phyloP scores from a whole-genome alignment of 1,140 invertebrate genomes.

The Lutraria rhynchaena region DNA sequence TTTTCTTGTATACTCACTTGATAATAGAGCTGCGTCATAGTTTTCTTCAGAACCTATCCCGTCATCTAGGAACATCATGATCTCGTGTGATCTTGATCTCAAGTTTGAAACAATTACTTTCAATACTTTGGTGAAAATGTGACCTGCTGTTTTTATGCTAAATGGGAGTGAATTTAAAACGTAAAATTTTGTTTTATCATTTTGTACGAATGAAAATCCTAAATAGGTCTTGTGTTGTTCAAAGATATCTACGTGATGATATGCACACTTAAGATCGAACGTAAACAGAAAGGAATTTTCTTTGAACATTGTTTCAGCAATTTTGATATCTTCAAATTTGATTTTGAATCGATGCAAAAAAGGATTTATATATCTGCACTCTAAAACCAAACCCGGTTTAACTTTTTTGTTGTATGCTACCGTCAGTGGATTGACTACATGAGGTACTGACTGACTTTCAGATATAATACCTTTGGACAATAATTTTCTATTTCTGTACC shows the following conservation, averaged over 20 bases:
- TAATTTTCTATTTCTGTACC: not conserved
- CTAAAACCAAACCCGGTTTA: constrained; percentile 33
- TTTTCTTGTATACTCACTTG: constrained; percentile 3
- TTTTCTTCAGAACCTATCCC: constrained; percentile 44
- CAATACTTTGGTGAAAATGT: constrained; percentile 56
- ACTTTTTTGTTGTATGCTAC: constrained; percentile 9
- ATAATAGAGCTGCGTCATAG: not conserved
- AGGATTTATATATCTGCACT: constrained; percentile 30
- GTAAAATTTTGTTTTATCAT: constrained; percentile 24
- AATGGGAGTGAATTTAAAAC: constrained; percentile 60
- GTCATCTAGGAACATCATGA: constrained; percentile 63
- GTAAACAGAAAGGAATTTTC: constrained; percentile 40
- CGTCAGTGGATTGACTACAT: constrained; percentile 22
- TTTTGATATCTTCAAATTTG: constrained; percentile 54
- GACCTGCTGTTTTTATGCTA: constrained; percentile 47
- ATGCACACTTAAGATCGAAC: constrained; percentile 57
- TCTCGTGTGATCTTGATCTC: constrained; percentile 19
- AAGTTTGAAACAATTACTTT: constrained; percentile 51
- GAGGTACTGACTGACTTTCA: not conserved
- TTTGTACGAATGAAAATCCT: constrained; percentile 42
- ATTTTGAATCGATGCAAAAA: constrained; percentile 25
- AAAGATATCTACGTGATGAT: constrained; percentile 56
- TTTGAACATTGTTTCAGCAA: constrained; percentile 44
- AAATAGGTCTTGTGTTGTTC: constrained; percentile 46
- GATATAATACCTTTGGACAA: constrained; percentile 12